A percentile compares a stretch with the other conserved stretches of the same genome.
Conservation (phyloP, 1,140 invertebrate genomes). For the Habropoda laboriosa region DNA sequence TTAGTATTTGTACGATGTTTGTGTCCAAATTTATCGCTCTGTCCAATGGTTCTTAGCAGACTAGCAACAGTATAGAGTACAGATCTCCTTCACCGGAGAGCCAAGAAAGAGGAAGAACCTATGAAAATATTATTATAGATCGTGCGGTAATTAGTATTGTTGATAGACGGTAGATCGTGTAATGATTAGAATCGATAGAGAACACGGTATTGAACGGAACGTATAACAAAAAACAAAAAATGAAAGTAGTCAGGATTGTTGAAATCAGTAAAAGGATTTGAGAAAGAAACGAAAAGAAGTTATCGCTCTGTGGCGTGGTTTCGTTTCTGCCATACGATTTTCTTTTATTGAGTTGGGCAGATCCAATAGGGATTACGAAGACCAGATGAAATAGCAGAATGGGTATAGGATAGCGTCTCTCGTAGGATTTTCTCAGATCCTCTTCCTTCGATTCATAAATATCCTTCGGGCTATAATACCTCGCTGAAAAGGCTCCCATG, state of each 20-base stretch:
- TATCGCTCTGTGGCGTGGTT: slow-evolving; percentile 22
- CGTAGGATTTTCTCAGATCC: slow-evolving; percentile 66
- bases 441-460: slow-evolving; percentile 70
- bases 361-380: slow-evolving; percentile 68
- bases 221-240: neutral
- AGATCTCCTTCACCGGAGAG: no score
- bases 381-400: slow-evolving; percentile 57
- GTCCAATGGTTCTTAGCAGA: no score
- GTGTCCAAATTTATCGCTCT: no score
- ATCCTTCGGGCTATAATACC: slow-evolving; percentile 68
- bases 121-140: no score
- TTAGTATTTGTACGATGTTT: no score
- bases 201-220: no score
- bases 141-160: no score
- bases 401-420: slow-evolving; percentile 57
- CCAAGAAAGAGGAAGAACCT: no score
- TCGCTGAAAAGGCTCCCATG: slow-evolving; percentile 65
- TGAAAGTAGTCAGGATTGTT: neutral
- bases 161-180: no score
- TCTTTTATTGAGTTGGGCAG: slow-evolving; percentile 57
- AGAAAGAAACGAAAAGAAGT: neutral
- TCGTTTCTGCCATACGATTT: slow-evolving; percentile 53
- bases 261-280: slow-evolving; percentile 11
- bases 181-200: no score
- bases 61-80: no score